phyloP scores from a whole-genome alignment of 2,888 invertebrate genomes.

The Neoaliturus tenellus region DNA sequence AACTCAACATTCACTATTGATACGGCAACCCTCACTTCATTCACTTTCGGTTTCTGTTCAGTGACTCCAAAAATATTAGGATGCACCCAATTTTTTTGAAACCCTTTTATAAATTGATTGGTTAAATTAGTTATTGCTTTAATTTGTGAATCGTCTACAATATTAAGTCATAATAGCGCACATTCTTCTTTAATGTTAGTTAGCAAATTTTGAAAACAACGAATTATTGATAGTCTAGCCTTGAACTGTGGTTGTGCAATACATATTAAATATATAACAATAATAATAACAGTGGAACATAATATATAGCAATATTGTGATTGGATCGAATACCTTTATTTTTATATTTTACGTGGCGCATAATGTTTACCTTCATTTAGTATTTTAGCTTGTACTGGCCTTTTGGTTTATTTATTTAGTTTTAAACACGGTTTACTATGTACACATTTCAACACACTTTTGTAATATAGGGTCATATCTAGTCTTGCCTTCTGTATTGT shows the following conservation, averaged over 20 bases:
- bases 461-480: slow-evolving; percentile 39
- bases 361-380: background rate
- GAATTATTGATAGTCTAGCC: slow-evolving; percentile 4
- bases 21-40: no score
- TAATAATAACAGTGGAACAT: background rate
- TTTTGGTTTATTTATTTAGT: background rate
- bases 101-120: background rate
- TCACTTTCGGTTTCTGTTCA: no score
- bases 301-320: slow-evolving; percentile 12
- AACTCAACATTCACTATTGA: no score
- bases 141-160: background rate
- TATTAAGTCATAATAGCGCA: background rate
- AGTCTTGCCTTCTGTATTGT: slow-evolving; percentile 31
- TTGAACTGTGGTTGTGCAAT: slow-evolving; percentile 11
- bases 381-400: background rate
- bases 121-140: background rate
- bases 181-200: background rate
- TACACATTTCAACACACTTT: background rate
- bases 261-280: background rate
- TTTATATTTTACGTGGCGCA: background rate
- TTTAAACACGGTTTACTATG: background rate
- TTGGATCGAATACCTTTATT: background rate
- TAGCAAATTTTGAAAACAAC: background rate
- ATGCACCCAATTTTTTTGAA: background rate
- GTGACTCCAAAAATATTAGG: no score